Percentiles rank a stretch among this genome's conserved stretches.
Conservation (phyloP, 1,140 invertebrate genomes). For the Drosophila nebulosa region DNA sequence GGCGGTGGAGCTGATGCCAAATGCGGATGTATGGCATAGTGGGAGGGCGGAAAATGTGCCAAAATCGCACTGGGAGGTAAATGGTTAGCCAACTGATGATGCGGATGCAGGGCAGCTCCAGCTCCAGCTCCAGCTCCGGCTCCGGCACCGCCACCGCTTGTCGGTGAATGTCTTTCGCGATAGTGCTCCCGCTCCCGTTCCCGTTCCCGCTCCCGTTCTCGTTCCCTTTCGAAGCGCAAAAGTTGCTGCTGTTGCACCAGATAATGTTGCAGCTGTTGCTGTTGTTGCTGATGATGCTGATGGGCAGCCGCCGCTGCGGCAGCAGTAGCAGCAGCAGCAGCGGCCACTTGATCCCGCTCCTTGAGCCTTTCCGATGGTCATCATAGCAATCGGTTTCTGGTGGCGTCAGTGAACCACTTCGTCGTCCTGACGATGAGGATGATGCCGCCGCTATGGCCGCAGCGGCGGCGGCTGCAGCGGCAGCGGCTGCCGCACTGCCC, state of each 20-base stretch:
- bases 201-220: constrained; percentile 41
- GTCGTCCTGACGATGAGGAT: constrained; percentile 8
- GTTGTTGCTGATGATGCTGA: constrained; percentile 47
- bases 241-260: constrained; percentile 72
- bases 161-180: constrained; percentile 34
- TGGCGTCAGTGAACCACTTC: constrained; percentile 28
- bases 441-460: constrained; percentile 52
- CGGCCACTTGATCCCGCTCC: constrained; percentile 38
- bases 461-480: constrained; percentile 60
- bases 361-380: constrained; percentile 1
- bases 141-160: constrained; percentile 2
- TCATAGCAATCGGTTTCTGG: constrained; percentile 36
- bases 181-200: constrained; percentile 46
- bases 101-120: not conserved
- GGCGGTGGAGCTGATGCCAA: constrained; percentile 37
- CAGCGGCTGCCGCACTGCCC: constrained; percentile 81
- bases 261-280: constrained; percentile 56
- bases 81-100: constrained; percentile 55
- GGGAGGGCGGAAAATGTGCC: constrained; percentile 67
- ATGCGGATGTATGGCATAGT: constrained; percentile 59
- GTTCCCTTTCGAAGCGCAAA: constrained; percentile 57
- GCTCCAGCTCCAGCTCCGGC: not conserved
- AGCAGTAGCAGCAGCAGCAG: constrained; percentile 24
- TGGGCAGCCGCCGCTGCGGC: constrained; percentile 29
- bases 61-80: constrained; percentile 32